Conservation (phyloP, 2,797 vertebrate species). For the Halcyon smyrnensis region DNA sequence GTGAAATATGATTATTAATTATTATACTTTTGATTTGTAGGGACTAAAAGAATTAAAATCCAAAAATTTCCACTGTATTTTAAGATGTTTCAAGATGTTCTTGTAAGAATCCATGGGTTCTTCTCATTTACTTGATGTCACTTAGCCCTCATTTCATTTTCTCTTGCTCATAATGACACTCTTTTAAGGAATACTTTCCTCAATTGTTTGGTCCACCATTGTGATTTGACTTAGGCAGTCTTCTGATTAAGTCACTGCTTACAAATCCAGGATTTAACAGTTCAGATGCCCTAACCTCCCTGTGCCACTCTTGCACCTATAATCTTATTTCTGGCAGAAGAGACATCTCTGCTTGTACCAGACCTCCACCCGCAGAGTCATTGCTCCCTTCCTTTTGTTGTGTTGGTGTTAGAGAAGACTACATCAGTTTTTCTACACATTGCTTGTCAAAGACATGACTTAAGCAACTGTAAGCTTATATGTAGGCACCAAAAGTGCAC, state of each 20-base stretch:
- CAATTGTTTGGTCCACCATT: not conserved
- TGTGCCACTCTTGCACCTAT: not conserved
- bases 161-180: not conserved
- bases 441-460: not conserved
- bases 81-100: not conserved
- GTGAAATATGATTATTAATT: not conserved
- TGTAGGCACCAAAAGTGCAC: not conserved
- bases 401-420: not conserved
- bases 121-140: not conserved
- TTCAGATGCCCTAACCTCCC: not conserved
- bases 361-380: not conserved
- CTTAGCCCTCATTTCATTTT: not conserved
- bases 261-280: not conserved
- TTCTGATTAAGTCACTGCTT: not conserved
- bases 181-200: not conserved
- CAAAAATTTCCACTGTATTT: not conserved
- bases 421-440: not conserved
- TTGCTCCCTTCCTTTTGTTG: not conserved
- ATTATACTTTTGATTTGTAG: constrained; percentile 1
- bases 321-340: not conserved
- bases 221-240: not conserved
- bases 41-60: not conserved
- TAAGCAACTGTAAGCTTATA: not conserved
- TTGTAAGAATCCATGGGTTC: not conserved
- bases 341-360: not conserved